Evolutionary conservation across 2,797 vertebrate genomes (phyloP).

Genomic region (Oreochromis mossambicus): DNA sequence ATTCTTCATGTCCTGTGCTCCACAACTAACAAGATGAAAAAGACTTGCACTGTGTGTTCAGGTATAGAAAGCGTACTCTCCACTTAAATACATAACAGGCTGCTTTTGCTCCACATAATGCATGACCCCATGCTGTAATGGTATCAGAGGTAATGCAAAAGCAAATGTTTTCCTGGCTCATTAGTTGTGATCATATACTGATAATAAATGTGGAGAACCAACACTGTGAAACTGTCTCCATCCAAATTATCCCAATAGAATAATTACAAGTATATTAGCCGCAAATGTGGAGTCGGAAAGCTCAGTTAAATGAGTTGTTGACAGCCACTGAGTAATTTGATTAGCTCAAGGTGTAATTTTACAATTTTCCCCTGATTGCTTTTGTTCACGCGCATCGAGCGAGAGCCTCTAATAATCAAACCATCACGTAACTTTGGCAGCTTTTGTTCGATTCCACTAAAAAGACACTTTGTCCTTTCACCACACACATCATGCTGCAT

Average conservation of each 20-base stretch:
- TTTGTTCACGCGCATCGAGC: background rate
- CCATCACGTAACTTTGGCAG: constrained; percentile 2
- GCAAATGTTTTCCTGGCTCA: background rate
- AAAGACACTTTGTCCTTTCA: constrained; percentile 4
- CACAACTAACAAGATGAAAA: constrained; percentile 12
- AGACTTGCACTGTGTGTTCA: background rate
- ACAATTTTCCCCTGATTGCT: background rate
- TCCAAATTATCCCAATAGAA: background rate
- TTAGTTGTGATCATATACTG: background rate
- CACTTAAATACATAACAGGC: background rate
- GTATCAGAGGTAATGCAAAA: background rate
- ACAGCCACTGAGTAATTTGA: background rate
- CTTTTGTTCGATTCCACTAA: background rate
- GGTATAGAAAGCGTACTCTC: background rate
- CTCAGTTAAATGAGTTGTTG: background rate
- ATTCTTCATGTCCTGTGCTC: background rate
- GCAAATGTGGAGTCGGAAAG: background rate
- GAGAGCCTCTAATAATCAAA: background rate
- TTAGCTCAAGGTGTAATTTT: background rate
- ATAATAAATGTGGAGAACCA: background rate
- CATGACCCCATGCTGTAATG: background rate
- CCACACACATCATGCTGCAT: background rate
- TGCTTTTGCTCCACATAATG: background rate
- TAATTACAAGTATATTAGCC: background rate
- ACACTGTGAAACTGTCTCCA: background rate